Conservation (phyloP, 1,140 invertebrate genomes). For the Danaus plexippus region DNA sequence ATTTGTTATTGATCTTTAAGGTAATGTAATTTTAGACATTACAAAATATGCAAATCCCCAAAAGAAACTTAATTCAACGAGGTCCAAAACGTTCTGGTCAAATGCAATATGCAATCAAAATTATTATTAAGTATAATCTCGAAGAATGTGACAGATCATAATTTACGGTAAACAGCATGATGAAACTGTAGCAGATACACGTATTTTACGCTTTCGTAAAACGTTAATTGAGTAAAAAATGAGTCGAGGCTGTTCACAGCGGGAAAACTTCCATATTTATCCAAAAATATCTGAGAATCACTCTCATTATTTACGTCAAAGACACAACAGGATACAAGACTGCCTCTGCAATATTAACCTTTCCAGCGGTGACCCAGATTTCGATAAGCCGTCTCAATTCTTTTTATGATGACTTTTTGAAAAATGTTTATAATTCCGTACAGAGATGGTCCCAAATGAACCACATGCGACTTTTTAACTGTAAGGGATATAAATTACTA, state of each 20-base stretch:
- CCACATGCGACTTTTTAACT: constrained; percentile 57
- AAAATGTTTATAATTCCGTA: constrained; percentile 67
- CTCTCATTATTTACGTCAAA: constrained; percentile 60
- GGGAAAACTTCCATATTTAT: constrained; percentile 62
- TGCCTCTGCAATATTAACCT: constrained; percentile 60
- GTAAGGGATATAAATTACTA: constrained; percentile 65
- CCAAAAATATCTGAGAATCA: constrained; percentile 57
- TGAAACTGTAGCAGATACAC: constrained; percentile 65
- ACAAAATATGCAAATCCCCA: constrained; percentile 18
- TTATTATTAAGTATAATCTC: constrained; percentile 53
- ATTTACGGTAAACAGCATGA: constrained; percentile 52
- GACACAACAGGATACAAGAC: constrained; percentile 48
- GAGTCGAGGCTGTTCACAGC: constrained; percentile 52
- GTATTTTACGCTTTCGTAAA: constrained; percentile 66
- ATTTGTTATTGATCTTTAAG: neutral
- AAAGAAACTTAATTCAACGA: constrained; percentile 14
- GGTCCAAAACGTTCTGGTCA: constrained; percentile 25
- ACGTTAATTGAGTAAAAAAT: constrained; percentile 66
- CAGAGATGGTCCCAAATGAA: constrained; percentile 45
- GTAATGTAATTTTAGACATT: constrained; percentile 20
- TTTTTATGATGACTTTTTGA: constrained; percentile 70
- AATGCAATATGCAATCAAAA: constrained; percentile 51
- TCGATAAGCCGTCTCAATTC: constrained; percentile 43
- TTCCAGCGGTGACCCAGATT: constrained; percentile 61
- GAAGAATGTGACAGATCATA: constrained; percentile 63